Percentiles rank a stretch among this genome's conserved stretches.
phyloP scores from a whole-genome alignment of 2,113 vertebrate species.

The Malurus cyaneus region DNA sequence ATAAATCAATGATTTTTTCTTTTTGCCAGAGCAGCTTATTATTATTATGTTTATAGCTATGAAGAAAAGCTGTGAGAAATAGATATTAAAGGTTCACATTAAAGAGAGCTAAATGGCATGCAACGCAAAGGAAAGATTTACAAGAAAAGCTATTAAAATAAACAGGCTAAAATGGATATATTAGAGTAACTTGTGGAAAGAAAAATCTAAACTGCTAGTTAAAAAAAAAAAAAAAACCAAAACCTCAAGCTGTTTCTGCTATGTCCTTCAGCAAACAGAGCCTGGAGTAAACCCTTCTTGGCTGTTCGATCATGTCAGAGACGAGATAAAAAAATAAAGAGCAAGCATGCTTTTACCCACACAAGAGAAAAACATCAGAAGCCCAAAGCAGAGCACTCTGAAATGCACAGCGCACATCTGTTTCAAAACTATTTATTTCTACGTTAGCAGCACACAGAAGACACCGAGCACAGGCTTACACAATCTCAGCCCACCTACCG shows the following conservation, averaged over 20 bases:
- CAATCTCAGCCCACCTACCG: slow-evolving; percentile 86
- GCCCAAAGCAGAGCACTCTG: neutral
- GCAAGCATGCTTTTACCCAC: neutral
- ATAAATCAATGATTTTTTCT: neutral
- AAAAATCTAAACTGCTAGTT: neutral
- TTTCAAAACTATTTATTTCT: slow-evolving; percentile 28
- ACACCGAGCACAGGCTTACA: neutral
- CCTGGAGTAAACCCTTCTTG: neutral
- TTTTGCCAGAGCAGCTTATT: neutral
- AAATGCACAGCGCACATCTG: neutral
- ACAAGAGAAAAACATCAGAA: neutral
- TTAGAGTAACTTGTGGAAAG: neutral
- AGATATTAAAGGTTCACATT: slow-evolving; percentile 1
- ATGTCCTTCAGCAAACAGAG: slow-evolving; percentile 1
- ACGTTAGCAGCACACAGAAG: neutral
- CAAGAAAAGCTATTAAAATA: slow-evolving; percentile 11
- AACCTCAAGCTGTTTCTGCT: neutral
- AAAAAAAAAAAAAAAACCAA: neutral
- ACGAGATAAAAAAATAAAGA: neutral
- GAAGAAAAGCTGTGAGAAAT: slow-evolving; percentile 9
- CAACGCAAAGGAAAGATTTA: neutral
- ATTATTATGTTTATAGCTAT: slow-evolving; percentile 38
- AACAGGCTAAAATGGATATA: neutral
- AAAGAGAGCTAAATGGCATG: slow-evolving; percentile 18
- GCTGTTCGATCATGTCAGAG: neutral